These are phyloP conservation scores for Sipha maydis DNA, from an alignment of 2,888 invertebrate species.

Conservation along the genomic window DNA sequence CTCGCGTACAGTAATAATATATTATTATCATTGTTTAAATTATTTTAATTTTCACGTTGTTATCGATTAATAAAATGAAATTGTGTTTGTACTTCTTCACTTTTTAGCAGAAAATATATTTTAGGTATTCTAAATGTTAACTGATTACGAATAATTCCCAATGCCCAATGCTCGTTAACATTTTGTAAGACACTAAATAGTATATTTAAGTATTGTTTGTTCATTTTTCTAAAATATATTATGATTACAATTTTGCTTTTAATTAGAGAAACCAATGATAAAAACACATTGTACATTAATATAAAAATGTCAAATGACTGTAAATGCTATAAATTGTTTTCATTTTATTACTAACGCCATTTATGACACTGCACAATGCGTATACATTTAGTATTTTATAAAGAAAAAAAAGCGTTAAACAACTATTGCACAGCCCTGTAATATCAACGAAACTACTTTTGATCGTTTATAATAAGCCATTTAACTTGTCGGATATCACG, in stretches of 20 bases:
- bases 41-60: neutral
- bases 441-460: neutral
- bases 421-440: neutral
- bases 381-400: neutral
- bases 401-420: neutral
- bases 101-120: neutral
- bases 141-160: neutral
- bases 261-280: too few species aligned
- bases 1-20: neutral
- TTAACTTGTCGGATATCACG: slow-evolving; percentile 58
- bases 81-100: neutral
- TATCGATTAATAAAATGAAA: neutral
- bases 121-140: neutral
- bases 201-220: neutral
- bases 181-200: neutral
- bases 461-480: slow-evolving; percentile 35
- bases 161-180: neutral
- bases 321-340: too few species aligned
- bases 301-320: too few species aligned
- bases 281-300: too few species aligned
- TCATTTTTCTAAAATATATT: neutral
- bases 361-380: neutral
- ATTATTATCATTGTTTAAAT: too few species aligned
- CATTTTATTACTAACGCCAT: neutral
- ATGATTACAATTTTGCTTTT: too few species aligned